A percentile compares a stretch with the other conserved stretches of the same genome.
Conservation (phyloP, 2,888 invertebrate genomes). For the Pollenia angustigena region DNA sequence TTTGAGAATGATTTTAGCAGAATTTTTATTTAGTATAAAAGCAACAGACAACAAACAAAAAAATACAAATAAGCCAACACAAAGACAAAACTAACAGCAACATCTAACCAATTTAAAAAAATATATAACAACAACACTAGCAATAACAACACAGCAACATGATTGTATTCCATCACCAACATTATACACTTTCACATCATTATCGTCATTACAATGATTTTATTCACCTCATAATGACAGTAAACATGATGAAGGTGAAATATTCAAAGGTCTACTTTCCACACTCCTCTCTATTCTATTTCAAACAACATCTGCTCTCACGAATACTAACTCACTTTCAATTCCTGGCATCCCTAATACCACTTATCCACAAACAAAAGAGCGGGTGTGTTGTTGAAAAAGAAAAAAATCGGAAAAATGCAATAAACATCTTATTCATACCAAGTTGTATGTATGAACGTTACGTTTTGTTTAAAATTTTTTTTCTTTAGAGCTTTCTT, state of each 20-base stretch:
- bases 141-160: constrained; percentile 12
- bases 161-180: neutral
- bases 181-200: neutral
- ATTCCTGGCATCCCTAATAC: neutral
- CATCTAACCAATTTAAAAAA: constrained; percentile 25
- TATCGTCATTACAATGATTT: constrained; percentile 3
- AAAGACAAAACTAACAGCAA: constrained; percentile 30
- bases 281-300: constrained; percentile 5
- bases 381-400: constrained; percentile 29
- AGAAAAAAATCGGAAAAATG: constrained; percentile 18
- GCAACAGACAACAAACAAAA: constrained; percentile 57
- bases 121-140: constrained; percentile 24
- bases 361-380: constrained; percentile 5
- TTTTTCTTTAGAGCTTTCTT: constrained; percentile 22
- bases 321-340: constrained; percentile 25
- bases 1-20: neutral
- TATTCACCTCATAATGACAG: constrained; percentile 31
- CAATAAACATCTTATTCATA: constrained; percentile 63
- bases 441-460: constrained; percentile 8
- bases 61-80: constrained; percentile 19
- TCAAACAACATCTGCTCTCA: constrained; percentile 52
- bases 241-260: constrained; percentile 41
- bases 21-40: constrained; percentile 31
- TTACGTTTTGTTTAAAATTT: constrained; percentile 12
- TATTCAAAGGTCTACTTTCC: neutral